Percentiles rank a stretch among this genome's conserved stretches.
Evolutionary conservation across 2,113 vertebrate species (phyloP).

Genomic region (Ranitomeya variabilis): DNA sequence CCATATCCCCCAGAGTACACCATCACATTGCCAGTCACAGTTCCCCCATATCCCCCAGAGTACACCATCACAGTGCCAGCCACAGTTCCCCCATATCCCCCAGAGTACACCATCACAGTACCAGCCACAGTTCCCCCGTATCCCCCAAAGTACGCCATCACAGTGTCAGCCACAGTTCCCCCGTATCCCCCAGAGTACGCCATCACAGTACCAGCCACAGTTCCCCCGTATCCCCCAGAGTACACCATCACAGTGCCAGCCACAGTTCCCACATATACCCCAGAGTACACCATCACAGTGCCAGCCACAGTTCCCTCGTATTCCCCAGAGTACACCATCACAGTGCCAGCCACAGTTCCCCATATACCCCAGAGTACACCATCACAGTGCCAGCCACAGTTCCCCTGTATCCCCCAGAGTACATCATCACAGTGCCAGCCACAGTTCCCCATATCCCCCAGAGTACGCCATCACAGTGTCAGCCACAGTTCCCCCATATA

Average conservation of each 20-base stretch:
- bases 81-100: too few species aligned
- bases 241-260: background rate
- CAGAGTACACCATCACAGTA: background rate
- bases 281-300: too few species aligned
- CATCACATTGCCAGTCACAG: background rate
- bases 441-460: too few species aligned
- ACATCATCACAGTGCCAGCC: background rate
- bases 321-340: too few species aligned
- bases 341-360: too few species aligned
- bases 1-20: background rate
- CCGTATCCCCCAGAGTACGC: background rate
- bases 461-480: too few species aligned
- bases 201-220: background rate
- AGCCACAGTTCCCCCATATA: too few species aligned
- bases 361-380: too few species aligned
- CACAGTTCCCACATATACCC: too few species aligned
- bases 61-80: background rate
- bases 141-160: background rate
- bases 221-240: background rate
- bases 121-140: background rate
- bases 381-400: too few species aligned
- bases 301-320: too few species aligned
- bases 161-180: background rate
- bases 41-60: background rate
- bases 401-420: too few species aligned